A percentile compares a stretch with the other conserved stretches of the same genome.
These are phyloP conservation scores for Acanthurus tractus DNA, from an alignment of 2,797 vertebrate species.

Conservation along the genomic window DNA sequence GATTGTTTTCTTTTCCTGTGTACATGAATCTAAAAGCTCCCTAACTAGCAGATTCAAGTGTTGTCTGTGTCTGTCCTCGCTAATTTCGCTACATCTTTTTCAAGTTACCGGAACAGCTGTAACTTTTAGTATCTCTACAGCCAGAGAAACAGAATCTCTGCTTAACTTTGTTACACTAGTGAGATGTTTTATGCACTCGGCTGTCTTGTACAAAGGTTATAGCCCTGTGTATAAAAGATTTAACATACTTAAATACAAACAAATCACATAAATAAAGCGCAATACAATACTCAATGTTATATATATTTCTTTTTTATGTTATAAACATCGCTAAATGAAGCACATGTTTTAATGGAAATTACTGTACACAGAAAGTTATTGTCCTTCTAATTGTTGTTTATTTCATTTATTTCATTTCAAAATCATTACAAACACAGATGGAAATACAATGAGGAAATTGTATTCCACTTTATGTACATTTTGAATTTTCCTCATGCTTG, in stretches of 20 bases:
- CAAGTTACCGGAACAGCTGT: neutral
- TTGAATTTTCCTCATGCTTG: neutral
- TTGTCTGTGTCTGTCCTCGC: slow-evolving; percentile 14
- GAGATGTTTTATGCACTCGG: neutral
- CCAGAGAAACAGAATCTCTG: neutral
- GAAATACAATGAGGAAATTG: neutral
- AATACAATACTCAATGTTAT: neutral
- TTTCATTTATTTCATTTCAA: no score
- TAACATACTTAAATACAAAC: neutral
- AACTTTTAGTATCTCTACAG: slow-evolving; percentile 7
- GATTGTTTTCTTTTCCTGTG: neutral
- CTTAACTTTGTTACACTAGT: neutral
- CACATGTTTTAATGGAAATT: neutral
- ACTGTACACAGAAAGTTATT: neutral
- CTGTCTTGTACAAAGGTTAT: neutral
- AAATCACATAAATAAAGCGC: neutral
- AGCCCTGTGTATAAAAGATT: neutral
- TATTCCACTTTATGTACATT: neutral
- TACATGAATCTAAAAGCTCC: neutral
- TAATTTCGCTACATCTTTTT: neutral
- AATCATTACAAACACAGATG: neutral
- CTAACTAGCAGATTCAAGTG: slow-evolving; percentile 6
- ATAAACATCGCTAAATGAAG: neutral
- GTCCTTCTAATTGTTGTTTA: neutral
- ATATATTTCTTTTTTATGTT: neutral